Percentiles rank a stretch among this genome's conserved stretches.
phyloP scores from a whole-genome alignment of 2,888 invertebrate species.

The Chymomyza amoena region DNA sequence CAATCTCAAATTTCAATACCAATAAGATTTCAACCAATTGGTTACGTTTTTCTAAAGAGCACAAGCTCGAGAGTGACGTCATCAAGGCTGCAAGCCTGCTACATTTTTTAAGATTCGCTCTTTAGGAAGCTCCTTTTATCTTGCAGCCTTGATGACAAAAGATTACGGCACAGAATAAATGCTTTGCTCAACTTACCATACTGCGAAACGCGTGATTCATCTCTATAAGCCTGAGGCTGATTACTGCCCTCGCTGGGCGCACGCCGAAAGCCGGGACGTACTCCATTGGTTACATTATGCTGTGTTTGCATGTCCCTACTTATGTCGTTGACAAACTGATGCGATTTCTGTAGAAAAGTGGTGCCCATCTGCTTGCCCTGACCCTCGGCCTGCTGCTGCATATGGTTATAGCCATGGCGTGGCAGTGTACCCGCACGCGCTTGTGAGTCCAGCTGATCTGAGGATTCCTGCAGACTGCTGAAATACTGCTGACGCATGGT shows the following conservation, averaged over 20 bases:
- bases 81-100: background rate
- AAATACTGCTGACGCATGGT: slow-evolving; percentile 58
- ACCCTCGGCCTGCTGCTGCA: slow-evolving; percentile 78
- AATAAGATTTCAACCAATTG: slow-evolving; percentile 46
- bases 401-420: slow-evolving; percentile 80
- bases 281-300: slow-evolving; percentile 41
- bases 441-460: slow-evolving; percentile 59
- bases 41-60: background rate
- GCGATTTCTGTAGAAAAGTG: slow-evolving; percentile 84
- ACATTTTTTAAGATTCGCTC: background rate
- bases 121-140: too few species aligned
- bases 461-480: slow-evolving; percentile 38
- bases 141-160: background rate
- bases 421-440: slow-evolving; percentile 82
- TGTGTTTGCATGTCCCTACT: slow-evolving; percentile 82
- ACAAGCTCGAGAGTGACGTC: background rate
- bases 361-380: slow-evolving; percentile 84
- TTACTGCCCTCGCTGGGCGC: slow-evolving; percentile 79
- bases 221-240: slow-evolving; percentile 84
- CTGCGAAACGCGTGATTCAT: slow-evolving; percentile 85
- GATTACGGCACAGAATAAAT: background rate
- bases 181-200: slow-evolving; percentile 82
- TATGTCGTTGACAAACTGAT: slow-evolving; percentile 84
- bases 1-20: slow-evolving; percentile 43
- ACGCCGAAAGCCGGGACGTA: slow-evolving; percentile 77